Evolutionary conservation across 2,888 invertebrate genomes (phyloP).

Genomic region (Pollenia labialis): DNA sequence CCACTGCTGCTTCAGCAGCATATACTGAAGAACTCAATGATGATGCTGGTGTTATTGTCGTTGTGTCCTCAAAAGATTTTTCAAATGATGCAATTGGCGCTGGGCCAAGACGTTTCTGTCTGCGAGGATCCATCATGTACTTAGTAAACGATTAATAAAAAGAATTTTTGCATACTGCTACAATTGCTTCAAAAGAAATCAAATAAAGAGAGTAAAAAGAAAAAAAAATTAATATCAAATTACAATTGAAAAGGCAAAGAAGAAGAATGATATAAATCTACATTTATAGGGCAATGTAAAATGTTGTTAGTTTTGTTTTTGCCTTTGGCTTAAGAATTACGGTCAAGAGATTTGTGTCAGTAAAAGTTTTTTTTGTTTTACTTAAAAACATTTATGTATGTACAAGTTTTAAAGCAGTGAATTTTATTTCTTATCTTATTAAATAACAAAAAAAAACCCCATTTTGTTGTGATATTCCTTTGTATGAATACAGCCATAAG

Average conservation of each 20-base stretch:
- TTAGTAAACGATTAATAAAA: slow-evolving; percentile 67
- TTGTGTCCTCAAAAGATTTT: slow-evolving; percentile 84
- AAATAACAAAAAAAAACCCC: no score
- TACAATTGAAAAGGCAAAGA: slow-evolving; percentile 17
- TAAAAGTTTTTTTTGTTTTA: neutral
- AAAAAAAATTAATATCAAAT: slow-evolving; percentile 43
- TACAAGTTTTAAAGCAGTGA: no score
- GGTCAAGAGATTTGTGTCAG: slow-evolving; percentile 20
- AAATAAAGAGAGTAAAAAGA: slow-evolving; percentile 23
- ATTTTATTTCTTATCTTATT: no score
- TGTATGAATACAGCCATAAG: no score
- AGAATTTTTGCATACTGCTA: slow-evolving; percentile 63
- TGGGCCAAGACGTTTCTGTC: slow-evolving; percentile 93
- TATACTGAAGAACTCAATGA: slow-evolving; percentile 64
- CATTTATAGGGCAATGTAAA: slow-evolving; percentile 42
- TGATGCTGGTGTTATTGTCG: slow-evolving; percentile 26
- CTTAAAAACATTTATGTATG: neutral
- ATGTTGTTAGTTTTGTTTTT: neutral
- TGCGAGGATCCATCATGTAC: slow-evolving; percentile 80
- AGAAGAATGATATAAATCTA: slow-evolving; percentile 20
- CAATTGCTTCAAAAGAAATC: slow-evolving; percentile 30
- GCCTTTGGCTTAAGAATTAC: neutral
- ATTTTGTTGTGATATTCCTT: no score
- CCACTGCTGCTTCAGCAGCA: slow-evolving; percentile 36
- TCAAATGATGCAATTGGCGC: slow-evolving; percentile 98